Evolutionary conservation across 2,113 vertebrate genomes (phyloP), one percentile per base, ranked within the genome.

Genomic region (Mixornis gularis): DNA sequence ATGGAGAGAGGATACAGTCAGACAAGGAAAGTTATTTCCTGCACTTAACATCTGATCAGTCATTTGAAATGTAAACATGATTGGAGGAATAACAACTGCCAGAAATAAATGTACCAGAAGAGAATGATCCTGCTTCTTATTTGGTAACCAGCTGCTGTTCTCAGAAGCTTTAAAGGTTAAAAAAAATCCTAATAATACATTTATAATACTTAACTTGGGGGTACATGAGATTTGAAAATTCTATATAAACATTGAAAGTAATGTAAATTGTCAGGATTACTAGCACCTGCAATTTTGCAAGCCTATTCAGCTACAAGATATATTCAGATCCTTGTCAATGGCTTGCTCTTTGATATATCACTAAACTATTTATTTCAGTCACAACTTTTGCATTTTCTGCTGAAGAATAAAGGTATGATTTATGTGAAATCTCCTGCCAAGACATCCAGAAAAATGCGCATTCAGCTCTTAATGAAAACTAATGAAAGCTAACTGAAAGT

Each of bases 21-120:
- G 59, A 52, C 59, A 78, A 41, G 38, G 83, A 77, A 90, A 88
- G 83, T 88, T 92, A 78, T 88, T 96, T 93, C 94, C 91, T 90
- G 76, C 32, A 51, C 56, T 95, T 92, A 92, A 59, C 32, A 90
- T 72, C 76, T 82, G 85, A 85, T 90, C 79, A 65, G 71, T 94
- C 71, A 83, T 77, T 90, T 79, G 55, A 92, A 88, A 88, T 60
- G 32, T 83, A 79, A 85, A 73, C 38, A 48, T 52, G 44, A 79
- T 65, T 44, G 43, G 26, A 90, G 21, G 43, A 90, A 80, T 80
- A 88, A 43, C 43, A 79, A 85, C 79, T 30, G 12, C 63, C 63
- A 85, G 51, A 74, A 83, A 83, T 30, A 85, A 73, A 77, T 7
- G 38, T 55, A 77, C 38, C 25, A 70, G 63, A 85, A 76, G 9